Base-by-base conservation (phyloP, 2,888 invertebrate species). In the Scaptomyza polygonia region DNA sequence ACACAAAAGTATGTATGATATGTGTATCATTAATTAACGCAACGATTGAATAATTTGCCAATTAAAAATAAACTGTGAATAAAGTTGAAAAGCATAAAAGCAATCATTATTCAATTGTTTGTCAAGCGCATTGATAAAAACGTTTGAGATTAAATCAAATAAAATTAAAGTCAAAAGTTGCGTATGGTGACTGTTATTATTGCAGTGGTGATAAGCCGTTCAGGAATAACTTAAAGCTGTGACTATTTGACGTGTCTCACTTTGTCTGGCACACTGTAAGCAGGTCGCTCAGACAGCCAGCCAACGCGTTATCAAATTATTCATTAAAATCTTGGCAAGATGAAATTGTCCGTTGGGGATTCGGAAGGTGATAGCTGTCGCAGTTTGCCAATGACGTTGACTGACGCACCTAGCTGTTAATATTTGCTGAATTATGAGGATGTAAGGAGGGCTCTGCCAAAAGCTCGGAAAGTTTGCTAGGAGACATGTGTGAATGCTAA, bases 361-460 rank as follows among this genome's bases (percentile, higher is more conserved):
- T 32, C 30, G 34, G n/a, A 14, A 2, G 29, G 48, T 16, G 27
- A 29, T 1, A 36, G 40, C 27, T 18, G 18, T 14, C 51, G 54
- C 52, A 63, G 54, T 58, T 62, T 44, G 80, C 34, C 66, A 52
- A 70, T 82, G 83, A 79, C 80, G 77, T 72, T 87, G 83, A 79
- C 72, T 44, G 85, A 82, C 86, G 72, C 76, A 67, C 32, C 39
- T 40, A 52, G 63, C 66, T 57, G 64, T 75, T 85, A 75, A 71
- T 70, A 69, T 78, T 75, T 81, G 68, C 79, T 59, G 16, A 48
- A 63, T 57, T 62, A 66, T 69, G 56, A 21, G 61, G 40, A 51
- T 47, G 45, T 39, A 34, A 34, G 3, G 18, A 18, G 27, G 16
- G 9, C 32, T 36, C 48, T 44, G 43, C 42, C 48, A 59, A 57